Conservation (phyloP, 2,797 vertebrate genomes). For the Sarcophilus harrisii region DNA sequence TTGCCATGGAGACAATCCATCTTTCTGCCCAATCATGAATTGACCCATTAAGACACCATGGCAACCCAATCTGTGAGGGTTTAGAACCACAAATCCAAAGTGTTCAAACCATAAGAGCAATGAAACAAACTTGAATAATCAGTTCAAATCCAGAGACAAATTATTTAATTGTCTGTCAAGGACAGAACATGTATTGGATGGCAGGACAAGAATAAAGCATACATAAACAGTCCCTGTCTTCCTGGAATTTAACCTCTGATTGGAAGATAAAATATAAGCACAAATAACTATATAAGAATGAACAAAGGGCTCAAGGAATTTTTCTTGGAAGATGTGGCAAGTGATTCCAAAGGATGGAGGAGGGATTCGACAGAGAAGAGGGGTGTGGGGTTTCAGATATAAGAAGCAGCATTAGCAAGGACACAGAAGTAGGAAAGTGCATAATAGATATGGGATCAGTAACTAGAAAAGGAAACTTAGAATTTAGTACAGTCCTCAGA, state of each 20-base stretch:
- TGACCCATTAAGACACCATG: conserved; percentile 4
- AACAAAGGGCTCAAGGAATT: background rate
- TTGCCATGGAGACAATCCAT: background rate
- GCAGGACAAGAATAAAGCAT: background rate
- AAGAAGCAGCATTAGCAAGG: background rate
- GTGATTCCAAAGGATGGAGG: background rate
- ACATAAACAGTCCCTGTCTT: background rate
- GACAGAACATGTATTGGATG: background rate
- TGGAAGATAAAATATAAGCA: background rate
- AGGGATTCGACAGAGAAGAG: background rate
- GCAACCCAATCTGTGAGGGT: background rate
- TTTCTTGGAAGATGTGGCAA: background rate
- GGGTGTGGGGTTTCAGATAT: background rate
- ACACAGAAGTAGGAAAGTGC: background rate
- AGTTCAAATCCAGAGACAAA: background rate
- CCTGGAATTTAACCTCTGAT: background rate
- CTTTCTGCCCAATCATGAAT: background rate
- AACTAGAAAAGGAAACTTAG: background rate
- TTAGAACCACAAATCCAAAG: background rate
- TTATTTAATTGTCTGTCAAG: background rate
- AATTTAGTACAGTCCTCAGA: background rate
- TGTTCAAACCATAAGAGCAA: background rate
- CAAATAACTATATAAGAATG: background rate
- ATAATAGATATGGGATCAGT: background rate
- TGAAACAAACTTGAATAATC: background rate